Evolutionary conservation across 2,888 invertebrate species (phyloP).

Genomic region (Aleiodes testaceus): DNA sequence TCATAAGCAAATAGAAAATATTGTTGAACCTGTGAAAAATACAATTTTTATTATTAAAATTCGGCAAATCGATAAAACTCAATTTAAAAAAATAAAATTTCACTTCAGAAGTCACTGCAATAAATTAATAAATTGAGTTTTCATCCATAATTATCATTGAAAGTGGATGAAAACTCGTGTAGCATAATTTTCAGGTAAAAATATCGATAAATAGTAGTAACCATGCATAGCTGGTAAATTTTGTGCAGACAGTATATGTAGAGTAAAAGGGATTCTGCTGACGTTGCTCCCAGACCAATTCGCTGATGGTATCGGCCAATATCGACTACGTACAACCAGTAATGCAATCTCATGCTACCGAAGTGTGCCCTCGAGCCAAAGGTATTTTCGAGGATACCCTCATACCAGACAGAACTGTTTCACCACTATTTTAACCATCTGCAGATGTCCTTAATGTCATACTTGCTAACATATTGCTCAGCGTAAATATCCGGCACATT

Average conservation of each 20-base stretch:
- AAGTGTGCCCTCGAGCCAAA: conserved; percentile 26
- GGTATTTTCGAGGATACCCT: conserved; percentile 1
- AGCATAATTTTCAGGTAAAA: conserved; percentile 6
- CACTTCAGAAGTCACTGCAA: too few species aligned
- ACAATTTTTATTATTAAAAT: too few species aligned
- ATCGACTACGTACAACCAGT: conserved; percentile 36
- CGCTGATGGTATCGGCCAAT: conserved; percentile 43
- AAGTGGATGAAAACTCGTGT: conserved; percentile 26
- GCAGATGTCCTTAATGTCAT: conserved; percentile 36
- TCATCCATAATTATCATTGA: not conserved
- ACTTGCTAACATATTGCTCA: conserved; percentile 32
- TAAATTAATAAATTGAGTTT: too few species aligned
- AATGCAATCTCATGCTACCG: conserved; percentile 37
- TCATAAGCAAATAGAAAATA: not conserved
- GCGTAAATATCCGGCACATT: conserved; percentile 10
- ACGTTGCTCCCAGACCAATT: conserved; percentile 45
- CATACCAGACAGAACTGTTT: conserved; percentile 4
- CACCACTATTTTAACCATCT: conserved; percentile 27
- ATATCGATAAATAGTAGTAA: conserved; percentile 32
- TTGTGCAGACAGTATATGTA: conserved; percentile 1
- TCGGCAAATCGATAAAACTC: too few species aligned
- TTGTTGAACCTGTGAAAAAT: not conserved
- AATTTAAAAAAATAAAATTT: too few species aligned
- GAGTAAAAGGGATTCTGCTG: conserved; percentile 25
- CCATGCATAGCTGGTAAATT: conserved; percentile 15